These are phyloP conservation scores for Montipora foliosa DNA, from an alignment of 64 coral and sea anemone species.

Conservation along the genomic window DNA sequence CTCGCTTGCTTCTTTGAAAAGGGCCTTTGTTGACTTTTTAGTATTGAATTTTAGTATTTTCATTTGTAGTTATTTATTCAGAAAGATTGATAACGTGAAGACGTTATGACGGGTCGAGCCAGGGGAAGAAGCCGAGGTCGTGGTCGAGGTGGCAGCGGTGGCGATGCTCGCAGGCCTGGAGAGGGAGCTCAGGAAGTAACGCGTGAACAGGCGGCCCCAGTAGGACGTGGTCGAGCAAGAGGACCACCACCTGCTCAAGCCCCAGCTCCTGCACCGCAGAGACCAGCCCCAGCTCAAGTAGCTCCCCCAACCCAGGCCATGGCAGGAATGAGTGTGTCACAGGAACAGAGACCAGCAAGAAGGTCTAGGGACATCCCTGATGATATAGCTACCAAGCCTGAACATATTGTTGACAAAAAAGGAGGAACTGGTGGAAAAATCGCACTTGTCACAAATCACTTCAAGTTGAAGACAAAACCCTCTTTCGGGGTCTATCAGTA, in stretches of 20 bases:
- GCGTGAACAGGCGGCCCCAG: conserved; percentile 23
- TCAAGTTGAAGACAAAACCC: conserved; percentile 55
- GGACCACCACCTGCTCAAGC: conserved; percentile 74
- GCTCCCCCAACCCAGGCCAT: conserved; percentile 69
- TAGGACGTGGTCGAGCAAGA: conserved; percentile 84
- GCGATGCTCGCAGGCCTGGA: conserved; percentile 79
- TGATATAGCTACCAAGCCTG: conserved; percentile 9
- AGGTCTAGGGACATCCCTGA: conserved; percentile 11
- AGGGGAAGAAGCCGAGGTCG: conserved; percentile 84
- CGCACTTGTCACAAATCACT: conserved; percentile 69
- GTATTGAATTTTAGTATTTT: too few species aligned
- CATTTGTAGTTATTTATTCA: background rate
- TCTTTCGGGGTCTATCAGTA: conserved; percentile 87
- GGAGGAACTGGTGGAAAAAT: conserved; percentile 58
- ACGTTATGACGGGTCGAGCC: conserved; percentile 81
- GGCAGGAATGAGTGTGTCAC: conserved; percentile 48
- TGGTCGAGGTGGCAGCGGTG: conserved; percentile 53
- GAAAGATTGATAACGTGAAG: background rate
- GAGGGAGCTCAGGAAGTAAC: conserved; percentile 9
- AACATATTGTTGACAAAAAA: conserved; percentile 66
- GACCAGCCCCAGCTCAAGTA: background rate
- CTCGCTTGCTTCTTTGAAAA: too few species aligned
- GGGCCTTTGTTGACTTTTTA: too few species aligned
- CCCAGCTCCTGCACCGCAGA: conserved; percentile 6
- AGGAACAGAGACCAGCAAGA: conserved; percentile 45